Evolutionary conservation across 2,888 invertebrate species (phyloP), one percentile per base, ranked within the genome.

Genomic region (Drosophila siamana): DNA sequence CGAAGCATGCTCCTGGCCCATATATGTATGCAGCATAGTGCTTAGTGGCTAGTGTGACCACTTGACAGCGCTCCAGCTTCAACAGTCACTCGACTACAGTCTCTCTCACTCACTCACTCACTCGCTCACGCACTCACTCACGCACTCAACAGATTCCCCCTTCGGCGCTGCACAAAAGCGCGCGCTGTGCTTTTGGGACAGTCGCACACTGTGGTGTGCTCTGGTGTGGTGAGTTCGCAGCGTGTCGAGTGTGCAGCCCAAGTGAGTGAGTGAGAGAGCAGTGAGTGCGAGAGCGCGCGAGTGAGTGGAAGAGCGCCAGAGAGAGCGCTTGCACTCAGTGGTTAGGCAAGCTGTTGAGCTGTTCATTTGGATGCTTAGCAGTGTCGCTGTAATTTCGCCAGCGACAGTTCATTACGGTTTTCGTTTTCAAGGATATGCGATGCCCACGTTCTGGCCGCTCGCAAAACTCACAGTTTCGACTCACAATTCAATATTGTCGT

Each of bases 331-430:
- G 44, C 3, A 67, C 80, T 79, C 76, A 30, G 46, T 3, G n/a
- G 51, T 22, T 4, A 6, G 48, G 22, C 47, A 59, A 59, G 78
- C 55, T 69, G 64, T 72, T 70, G 71, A 69, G 81, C 59, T 72
- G 66, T 72, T 70, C 75, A 71, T 65, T 69, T 74, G 81, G 76
- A 86, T 78, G 82, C 81, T 85, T 75, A 64, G 63, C 64, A 59
- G 64, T 67, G 74, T 70, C 68, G 66, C 67, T 52, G 73, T 61
- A 71, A 60, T 69, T 73, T 73, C 57, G 71, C 69, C 51, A 73
- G 64, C 76, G 76, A 64, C 88, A 86, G 82, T 83, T 87, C 87
- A 80, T 83, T 88, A 79, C 88, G 69, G 82, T 83, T 88, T 76
- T 73, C 82, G 83, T 83, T 86, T 74, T 78, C 88, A 87, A 81